Evolutionary conservation across 2,113 vertebrate species (phyloP).

Genomic region (Numida meleagris): DNA sequence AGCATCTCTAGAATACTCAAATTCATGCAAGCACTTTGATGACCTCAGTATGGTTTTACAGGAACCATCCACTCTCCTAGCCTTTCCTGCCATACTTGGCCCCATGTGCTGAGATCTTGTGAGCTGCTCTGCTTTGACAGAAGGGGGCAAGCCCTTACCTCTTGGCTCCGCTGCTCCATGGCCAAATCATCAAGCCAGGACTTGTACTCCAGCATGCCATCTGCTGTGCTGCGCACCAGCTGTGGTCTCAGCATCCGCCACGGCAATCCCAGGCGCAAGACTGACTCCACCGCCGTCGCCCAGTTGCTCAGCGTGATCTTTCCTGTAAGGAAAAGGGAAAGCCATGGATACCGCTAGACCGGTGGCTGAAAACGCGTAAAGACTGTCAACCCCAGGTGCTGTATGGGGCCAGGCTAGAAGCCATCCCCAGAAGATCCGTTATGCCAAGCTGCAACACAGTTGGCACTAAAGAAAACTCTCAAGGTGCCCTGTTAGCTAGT

Average conservation of each 20-base stretch:
- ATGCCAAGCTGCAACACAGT: not conserved
- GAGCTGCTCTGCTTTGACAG: not conserved
- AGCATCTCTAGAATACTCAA: not conserved
- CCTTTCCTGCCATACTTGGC: rapidly evolving
- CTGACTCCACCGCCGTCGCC: conserved; percentile 83
- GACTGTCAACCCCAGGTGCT: not conserved
- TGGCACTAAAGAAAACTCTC: not conserved
- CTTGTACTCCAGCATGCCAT: conserved; percentile 68
- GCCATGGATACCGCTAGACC: rapidly evolving
- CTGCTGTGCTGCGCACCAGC: conserved; percentile 33
- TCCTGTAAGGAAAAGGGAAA: conserved; percentile 44
- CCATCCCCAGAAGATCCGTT: not conserved
- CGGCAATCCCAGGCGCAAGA: conserved; percentile 85
- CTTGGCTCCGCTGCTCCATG: conserved; percentile 65
- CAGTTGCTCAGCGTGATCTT: conserved; percentile 81
- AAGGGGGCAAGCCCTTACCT: conserved; percentile 43
- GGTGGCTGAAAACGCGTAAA: not conserved
- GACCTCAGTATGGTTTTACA: not conserved
- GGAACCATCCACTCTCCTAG: not conserved
- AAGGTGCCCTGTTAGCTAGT: not conserved
- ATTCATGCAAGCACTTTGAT: not conserved
- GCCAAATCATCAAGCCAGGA: conserved; percentile 76
- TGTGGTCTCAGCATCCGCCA: conserved; percentile 90
- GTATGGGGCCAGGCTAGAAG: not conserved
- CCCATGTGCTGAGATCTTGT: rapidly evolving